phyloP scores from a whole-genome alignment of 2,113 vertebrate species.

The Sapajus apella region DNA sequence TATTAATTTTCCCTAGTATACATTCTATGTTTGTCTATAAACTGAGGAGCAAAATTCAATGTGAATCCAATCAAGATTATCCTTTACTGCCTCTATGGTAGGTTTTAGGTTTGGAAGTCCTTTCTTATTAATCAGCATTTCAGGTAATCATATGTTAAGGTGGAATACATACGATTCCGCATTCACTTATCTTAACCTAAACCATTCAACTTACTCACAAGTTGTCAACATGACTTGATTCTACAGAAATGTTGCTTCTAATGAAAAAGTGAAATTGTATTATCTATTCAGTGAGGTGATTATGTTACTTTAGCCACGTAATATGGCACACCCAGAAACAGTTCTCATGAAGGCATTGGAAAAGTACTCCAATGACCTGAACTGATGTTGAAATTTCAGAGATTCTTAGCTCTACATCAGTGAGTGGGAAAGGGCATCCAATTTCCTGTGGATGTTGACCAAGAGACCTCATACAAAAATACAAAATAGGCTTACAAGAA shows the following conservation, averaged over 20 bases:
- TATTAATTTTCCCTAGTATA: background rate
- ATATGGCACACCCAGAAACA: background rate
- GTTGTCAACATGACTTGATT: background rate
- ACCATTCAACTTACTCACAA: background rate
- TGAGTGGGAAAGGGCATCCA: background rate
- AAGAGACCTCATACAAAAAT: background rate
- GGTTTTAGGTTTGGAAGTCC: background rate
- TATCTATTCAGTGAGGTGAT: background rate
- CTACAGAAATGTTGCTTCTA: background rate
- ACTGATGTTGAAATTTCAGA: background rate
- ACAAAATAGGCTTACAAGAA: background rate
- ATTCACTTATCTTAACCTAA: background rate
- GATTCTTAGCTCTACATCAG: background rate
- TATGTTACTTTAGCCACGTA: background rate
- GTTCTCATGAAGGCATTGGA: background rate
- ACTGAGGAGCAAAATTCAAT: background rate
- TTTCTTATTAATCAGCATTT: background rate
- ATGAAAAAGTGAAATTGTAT: slow-evolving; percentile 28
- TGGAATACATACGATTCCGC: background rate
- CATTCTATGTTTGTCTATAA: background rate
- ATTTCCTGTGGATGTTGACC: background rate
- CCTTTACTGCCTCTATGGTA: background rate
- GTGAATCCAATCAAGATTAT: background rate
- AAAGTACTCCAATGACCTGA: background rate
- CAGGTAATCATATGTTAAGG: background rate